Percentiles rank a stretch among this genome's conserved stretches.
These are phyloP conservation scores for Stenurella melanura DNA, from an alignment of 2,888 invertebrate species.

Conservation along the genomic window DNA sequence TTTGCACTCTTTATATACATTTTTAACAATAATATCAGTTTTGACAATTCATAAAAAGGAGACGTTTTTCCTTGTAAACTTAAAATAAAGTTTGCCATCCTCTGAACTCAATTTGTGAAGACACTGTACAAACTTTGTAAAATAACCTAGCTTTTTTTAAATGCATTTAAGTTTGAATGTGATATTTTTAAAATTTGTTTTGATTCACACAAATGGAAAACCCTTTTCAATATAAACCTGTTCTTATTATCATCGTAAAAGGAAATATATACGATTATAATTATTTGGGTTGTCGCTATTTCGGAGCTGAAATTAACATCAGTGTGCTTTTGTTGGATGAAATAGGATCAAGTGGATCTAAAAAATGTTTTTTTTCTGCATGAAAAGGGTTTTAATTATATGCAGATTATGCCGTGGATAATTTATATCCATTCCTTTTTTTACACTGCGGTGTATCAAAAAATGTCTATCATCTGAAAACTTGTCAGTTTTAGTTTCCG, in stretches of 20 bases:
- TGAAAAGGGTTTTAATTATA: slow-evolving; percentile 37
- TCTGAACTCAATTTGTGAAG: no score
- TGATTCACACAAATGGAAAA: neutral
- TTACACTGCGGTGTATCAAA: no score
- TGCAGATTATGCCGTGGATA: slow-evolving; percentile 35
- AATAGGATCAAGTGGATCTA: slow-evolving; percentile 42
- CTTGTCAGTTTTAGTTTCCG: no score
- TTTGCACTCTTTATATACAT: no score
- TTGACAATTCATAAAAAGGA: no score
- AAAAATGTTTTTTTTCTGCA: slow-evolving; percentile 34
- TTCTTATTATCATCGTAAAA: neutral
- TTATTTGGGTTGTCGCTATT: slow-evolving; percentile 38
- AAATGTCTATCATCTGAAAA: no score
- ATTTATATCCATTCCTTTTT: slow-evolving; percentile 16
- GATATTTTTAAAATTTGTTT: neutral
- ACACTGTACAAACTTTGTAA: no score
- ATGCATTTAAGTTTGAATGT: neutral
- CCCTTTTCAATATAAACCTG: neutral
- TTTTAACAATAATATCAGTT: no score
- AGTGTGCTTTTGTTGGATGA: slow-evolving; percentile 39
- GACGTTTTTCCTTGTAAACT: no score
- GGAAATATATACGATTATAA: slow-evolving; percentile 33
- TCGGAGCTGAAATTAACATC: slow-evolving; percentile 32
- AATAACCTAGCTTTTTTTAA: no score
- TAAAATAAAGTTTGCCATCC: no score